These are phyloP conservation scores for Timema podura DNA, from an alignment of 2,888 invertebrate species.

Conservation along the genomic window DNA sequence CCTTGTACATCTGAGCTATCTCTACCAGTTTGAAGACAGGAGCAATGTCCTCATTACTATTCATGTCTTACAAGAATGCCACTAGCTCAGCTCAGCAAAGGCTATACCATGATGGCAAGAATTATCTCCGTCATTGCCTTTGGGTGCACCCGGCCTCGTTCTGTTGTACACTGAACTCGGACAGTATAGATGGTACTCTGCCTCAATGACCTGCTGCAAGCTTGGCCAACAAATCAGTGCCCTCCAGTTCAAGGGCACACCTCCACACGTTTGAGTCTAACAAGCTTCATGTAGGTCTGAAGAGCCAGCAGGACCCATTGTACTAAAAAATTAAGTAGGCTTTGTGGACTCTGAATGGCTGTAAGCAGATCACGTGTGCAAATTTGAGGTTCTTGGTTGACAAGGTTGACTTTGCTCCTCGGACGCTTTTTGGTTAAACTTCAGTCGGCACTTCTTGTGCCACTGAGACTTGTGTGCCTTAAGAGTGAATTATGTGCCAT, in stretches of 20 bases:
- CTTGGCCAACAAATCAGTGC: conserved; percentile 4
- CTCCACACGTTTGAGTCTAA: not conserved
- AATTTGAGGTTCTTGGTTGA: not conserved
- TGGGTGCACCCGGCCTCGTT: not conserved
- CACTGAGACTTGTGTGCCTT: not conserved
- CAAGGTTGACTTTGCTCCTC: not conserved
- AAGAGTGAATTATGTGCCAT: not conserved
- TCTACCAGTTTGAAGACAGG: conserved; percentile 14
- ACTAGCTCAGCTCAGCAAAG: conserved; percentile 12
- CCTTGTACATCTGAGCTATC: not conserved
- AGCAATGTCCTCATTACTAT: not conserved
- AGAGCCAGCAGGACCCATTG: not conserved
- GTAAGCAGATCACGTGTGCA: not conserved
- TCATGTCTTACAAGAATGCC: not conserved
- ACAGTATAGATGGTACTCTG: conserved; percentile 7
- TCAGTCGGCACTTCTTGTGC: not conserved
- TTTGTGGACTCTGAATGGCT: not conserved
- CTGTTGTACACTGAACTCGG: not conserved
- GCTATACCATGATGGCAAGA: not conserved
- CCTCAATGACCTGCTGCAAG: conserved; percentile 3
- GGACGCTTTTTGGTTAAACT: not conserved
- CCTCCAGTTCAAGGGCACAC: not conserved
- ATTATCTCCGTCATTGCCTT: not conserved
- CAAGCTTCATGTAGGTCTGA: not conserved
- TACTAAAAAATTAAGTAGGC: not conserved